Conservation (phyloP, 2,113 vertebrate species). For the Falcunculus frontatus region DNA sequence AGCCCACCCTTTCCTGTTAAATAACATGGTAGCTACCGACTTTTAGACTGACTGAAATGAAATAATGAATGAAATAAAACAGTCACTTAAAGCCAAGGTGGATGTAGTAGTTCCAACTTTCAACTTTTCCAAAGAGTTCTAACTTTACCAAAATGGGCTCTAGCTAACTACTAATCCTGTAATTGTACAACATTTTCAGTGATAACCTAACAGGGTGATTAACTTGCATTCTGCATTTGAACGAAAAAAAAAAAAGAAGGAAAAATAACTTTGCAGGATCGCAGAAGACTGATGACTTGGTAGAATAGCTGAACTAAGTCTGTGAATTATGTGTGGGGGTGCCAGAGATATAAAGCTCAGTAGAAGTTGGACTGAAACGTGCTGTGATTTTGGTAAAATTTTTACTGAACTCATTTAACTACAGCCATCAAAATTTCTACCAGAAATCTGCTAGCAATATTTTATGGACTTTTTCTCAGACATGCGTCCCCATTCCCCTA, state of each 20-base stretch:
- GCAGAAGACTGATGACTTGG: background rate
- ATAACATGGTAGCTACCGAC: background rate
- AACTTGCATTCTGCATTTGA: background rate
- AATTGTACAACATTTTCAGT: background rate
- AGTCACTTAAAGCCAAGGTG: background rate
- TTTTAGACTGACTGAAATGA: background rate
- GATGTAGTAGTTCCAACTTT: background rate
- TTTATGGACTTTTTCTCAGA: background rate
- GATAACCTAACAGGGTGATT: background rate
- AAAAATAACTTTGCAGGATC: background rate
- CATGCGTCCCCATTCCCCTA: accelerated
- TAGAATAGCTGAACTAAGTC: background rate
- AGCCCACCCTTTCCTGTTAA: background rate
- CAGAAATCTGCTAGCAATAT: background rate
- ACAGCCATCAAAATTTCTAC: background rate
- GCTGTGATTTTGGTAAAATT: background rate
- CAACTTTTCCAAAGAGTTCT: background rate
- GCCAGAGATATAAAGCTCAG: background rate
- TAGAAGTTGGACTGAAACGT: background rate
- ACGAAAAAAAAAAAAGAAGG: background rate
- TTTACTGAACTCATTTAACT: background rate
- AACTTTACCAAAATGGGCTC: background rate
- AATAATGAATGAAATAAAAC: background rate
- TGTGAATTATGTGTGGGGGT: background rate
- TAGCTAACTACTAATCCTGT: background rate